phyloP scores from a whole-genome alignment of 1,140 invertebrate genomes.

The Brachionus manjavacas region DNA sequence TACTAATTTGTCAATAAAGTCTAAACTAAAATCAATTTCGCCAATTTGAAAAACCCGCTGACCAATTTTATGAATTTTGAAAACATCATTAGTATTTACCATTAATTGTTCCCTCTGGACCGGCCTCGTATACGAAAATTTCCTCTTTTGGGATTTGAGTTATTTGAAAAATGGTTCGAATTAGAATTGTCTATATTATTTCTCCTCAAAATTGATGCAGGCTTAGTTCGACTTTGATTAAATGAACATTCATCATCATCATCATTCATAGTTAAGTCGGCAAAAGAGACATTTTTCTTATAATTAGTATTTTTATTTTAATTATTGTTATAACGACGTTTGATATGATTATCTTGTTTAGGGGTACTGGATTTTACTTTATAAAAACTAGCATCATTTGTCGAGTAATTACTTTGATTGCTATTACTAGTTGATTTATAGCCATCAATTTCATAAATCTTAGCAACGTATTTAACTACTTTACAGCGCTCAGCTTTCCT shows the following conservation, averaged over 20 bases:
- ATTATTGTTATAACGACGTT: neutral
- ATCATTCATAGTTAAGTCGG: neutral
- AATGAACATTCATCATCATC: neutral
- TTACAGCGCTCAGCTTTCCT: neutral
- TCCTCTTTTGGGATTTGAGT: neutral
- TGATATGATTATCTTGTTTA: neutral
- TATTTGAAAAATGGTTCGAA: neutral
- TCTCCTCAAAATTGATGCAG: neutral
- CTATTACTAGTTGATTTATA: neutral
- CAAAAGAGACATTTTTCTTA: neutral
- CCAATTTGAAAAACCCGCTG: neutral
- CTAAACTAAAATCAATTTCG: neutral
- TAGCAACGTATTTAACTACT: neutral
- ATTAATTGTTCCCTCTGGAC: neutral
- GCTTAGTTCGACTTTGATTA: neutral
- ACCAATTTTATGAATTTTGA: conserved; percentile 2
- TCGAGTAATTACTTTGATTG: neutral
- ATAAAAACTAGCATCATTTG: neutral
- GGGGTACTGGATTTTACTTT: neutral
- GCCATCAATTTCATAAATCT: neutral
- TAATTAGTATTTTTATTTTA: neutral
- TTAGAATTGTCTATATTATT: neutral
- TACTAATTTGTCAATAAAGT: neutral
- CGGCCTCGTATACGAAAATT: neutral
- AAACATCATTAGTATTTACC: neutral